Evolutionary conservation across 2,113 vertebrate species (phyloP).

Genomic region (Vicugna pacos): DNA sequence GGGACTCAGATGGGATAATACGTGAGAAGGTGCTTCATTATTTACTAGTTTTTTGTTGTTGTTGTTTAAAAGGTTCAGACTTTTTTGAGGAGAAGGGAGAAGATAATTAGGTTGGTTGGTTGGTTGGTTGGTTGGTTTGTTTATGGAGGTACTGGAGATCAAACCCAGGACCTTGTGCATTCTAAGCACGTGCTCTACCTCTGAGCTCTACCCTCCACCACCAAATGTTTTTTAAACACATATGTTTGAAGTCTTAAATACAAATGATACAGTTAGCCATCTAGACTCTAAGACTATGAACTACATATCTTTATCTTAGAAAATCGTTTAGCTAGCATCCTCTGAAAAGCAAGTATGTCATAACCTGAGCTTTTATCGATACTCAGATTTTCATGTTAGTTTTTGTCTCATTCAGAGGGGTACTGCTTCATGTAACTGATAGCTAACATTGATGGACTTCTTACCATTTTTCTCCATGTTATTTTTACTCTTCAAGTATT

Average conservation of each 20-base stretch:
- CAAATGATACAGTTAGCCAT: background rate
- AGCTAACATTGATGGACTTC: background rate
- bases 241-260: background rate
- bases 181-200: too few relatives aligned
- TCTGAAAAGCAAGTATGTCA: background rate
- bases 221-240: background rate
- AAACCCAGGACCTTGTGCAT: too few relatives aligned
- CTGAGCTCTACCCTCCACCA: too few relatives aligned
- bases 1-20: background rate
- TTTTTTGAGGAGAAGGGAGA: too few relatives aligned
- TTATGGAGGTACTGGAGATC: too few relatives aligned
- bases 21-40: slow-evolving; percentile 15
- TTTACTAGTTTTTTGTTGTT: background rate
- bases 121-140: too few relatives aligned
- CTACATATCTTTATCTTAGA: background rate
- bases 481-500: background rate
- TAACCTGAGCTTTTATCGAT: fast-evolving
- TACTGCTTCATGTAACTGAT: background rate
- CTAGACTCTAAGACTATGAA: background rate
- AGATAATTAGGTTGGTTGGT: too few relatives aligned
- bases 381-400: background rate
- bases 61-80: too few relatives aligned
- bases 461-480: background rate
- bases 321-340: background rate
- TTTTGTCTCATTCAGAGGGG: background rate